Conservation (phyloP, 2,888 invertebrate genomes). For the Venusia cambrica region DNA sequence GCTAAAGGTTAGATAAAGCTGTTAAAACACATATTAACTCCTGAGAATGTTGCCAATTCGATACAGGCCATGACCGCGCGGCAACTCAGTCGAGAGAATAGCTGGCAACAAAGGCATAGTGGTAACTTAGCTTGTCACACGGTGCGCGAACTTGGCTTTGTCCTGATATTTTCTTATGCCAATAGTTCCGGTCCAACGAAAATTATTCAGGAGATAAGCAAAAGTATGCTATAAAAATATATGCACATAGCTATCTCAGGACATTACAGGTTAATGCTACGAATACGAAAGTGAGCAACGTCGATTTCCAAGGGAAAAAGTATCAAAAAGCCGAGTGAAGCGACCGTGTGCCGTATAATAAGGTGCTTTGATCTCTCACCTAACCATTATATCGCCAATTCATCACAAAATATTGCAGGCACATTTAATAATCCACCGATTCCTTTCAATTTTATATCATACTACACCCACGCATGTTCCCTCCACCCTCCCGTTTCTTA, state of each 20-base stretch:
- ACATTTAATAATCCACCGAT: constrained; percentile 10
- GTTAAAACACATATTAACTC: constrained; percentile 10
- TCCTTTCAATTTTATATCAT: constrained; percentile 18
- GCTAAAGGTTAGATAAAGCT: constrained; percentile 11
- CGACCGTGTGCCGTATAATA: too few species aligned
- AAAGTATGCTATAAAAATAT: too few species aligned
- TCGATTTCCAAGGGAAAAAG: too few species aligned
- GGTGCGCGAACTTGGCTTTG: constrained; percentile 13
- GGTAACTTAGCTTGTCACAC: constrained; percentile 18
- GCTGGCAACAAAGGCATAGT: constrained; percentile 11
- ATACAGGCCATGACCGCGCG: constrained; percentile 7
- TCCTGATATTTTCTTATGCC: constrained; percentile 14
- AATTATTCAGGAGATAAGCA: constrained; percentile 7
- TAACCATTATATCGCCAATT: constrained; percentile 8
- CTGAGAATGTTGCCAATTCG: constrained; percentile 16
- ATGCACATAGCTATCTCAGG: too few species aligned
- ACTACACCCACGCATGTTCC: constrained; percentile 3
- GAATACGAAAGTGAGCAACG: background rate
- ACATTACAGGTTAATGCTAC: too few species aligned
- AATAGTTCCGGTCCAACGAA: constrained; percentile 3
- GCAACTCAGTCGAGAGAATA: constrained; percentile 1
- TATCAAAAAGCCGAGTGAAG: too few species aligned
- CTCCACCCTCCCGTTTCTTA: background rate
- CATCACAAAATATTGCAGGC: constrained; percentile 6
- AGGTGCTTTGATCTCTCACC: constrained; percentile 12